Percentiles rank a stretch among this genome's conserved stretches.
Evolutionary conservation across 23 tunicate species (phyloP).

Genomic region (Styela plicata): DNA sequence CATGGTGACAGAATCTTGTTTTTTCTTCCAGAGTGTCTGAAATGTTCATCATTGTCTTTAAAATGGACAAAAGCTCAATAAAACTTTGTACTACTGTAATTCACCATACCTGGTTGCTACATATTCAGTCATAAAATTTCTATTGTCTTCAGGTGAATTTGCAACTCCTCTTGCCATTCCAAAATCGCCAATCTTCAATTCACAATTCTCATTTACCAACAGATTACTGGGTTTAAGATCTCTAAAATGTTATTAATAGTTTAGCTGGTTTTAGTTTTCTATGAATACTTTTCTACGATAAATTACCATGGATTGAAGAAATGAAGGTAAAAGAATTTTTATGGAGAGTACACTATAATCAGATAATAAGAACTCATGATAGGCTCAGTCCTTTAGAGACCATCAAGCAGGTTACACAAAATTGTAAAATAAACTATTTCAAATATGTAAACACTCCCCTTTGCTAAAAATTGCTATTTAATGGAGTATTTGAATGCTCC

Average conservation of each 20-base stretch:
- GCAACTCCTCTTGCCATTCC: slow-evolving; percentile 93
- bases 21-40: too few species aligned
- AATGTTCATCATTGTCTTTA: too few species aligned
- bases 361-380: neutral
- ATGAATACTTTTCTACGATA: neutral
- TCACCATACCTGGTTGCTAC: slow-evolving; percentile 92
- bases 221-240: slow-evolving; percentile 94
- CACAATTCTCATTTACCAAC: slow-evolving; percentile 93
- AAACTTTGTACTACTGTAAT: too few species aligned
- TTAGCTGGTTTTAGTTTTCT: neutral
- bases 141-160: slow-evolving; percentile 60
- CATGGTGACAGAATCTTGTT: too few species aligned
- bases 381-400: too few species aligned
- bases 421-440: too few species aligned
- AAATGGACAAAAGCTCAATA: too few species aligned
- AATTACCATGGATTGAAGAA: neutral
- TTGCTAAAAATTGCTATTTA: too few species aligned
- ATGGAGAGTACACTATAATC: neutral
- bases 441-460: too few species aligned
- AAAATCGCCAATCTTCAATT: slow-evolving; percentile 89
- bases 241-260: slow-evolving; percentile 22
- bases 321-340: neutral
- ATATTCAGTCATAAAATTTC: slow-evolving; percentile 93
- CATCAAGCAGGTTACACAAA: too few species aligned
- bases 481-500: too few species aligned